These are phyloP conservation scores for Cinara cedri DNA, from an alignment of 2,888 invertebrate species.

Conservation along the genomic window DNA sequence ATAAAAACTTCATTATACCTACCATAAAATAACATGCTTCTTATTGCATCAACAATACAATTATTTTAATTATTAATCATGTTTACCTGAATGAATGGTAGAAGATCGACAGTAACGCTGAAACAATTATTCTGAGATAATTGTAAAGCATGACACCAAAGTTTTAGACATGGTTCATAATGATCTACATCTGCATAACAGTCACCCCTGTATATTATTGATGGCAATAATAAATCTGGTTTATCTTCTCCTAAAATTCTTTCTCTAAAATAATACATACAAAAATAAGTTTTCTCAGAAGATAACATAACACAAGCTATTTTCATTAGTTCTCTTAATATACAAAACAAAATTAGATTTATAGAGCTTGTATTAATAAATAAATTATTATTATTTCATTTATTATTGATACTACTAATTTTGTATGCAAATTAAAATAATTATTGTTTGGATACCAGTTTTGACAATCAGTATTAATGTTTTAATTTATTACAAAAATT, in stretches of 20 bases:
- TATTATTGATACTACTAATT: too few relatives aligned
- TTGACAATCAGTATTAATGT: too few relatives aligned
- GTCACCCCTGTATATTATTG: constrained; percentile 86
- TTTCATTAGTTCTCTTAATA: too few relatives aligned
- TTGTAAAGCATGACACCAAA: constrained; percentile 88
- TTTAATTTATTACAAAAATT: too few relatives aligned
- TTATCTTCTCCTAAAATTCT: constrained; percentile 66
- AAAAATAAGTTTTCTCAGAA: neutral
- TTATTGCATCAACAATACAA: neutral
- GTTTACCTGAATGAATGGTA: constrained; percentile 80
- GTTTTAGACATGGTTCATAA: constrained; percentile 82
- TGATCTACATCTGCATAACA: constrained; percentile 91
- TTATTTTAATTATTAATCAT: neutral
- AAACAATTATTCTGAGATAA: constrained; percentile 77
- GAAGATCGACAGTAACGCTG: constrained; percentile 83
- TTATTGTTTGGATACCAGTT: too few relatives aligned
- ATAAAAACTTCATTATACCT: too few relatives aligned
- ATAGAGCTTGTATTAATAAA: too few relatives aligned
- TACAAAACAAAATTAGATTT: too few relatives aligned
- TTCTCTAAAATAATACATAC: constrained; percentile 59
- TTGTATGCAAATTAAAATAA: too few relatives aligned
- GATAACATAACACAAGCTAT: neutral
- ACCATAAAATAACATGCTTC: neutral
- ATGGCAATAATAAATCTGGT: constrained; percentile 72
- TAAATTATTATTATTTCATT: too few relatives aligned